phyloP scores from a whole-genome alignment of 2,888 invertebrate genomes.

The Patella depressa region DNA sequence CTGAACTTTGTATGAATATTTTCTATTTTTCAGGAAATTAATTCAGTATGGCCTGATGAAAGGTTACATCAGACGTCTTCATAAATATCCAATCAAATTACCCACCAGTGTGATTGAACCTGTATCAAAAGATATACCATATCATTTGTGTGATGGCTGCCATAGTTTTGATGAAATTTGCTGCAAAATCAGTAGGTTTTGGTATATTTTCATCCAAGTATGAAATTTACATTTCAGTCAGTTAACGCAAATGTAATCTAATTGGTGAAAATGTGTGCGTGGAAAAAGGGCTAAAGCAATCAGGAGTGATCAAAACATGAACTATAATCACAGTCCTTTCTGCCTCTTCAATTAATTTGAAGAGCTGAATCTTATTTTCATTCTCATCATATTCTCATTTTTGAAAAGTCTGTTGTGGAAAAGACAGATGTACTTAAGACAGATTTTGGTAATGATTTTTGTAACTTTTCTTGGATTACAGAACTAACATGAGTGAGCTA shows the following conservation, averaged over 20 bases:
- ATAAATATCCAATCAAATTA: constrained; percentile 76
- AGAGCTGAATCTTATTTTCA: too few relatives aligned
- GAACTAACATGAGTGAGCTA: too few relatives aligned
- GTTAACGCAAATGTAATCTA: too few relatives aligned
- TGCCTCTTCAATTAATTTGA: too few relatives aligned
- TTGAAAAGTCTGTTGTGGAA: too few relatives aligned
- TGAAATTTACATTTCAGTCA: neutral
- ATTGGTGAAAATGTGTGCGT: too few relatives aligned
- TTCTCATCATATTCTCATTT: too few relatives aligned
- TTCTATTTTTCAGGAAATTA: constrained; percentile 76
- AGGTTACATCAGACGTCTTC: constrained; percentile 84
- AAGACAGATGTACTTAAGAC: neutral
- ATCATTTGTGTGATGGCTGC: constrained; percentile 81
- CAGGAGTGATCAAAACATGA: too few relatives aligned
- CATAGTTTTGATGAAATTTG: constrained; percentile 92
- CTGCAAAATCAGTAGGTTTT: constrained; percentile 76
- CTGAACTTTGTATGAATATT: neutral
- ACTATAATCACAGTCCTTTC: too few relatives aligned
- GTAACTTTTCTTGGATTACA: neutral
- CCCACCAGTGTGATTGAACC: constrained; percentile 40
- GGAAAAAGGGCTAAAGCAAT: too few relatives aligned
- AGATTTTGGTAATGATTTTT: neutral
- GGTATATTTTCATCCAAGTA: constrained; percentile 44
- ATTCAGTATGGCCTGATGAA: constrained; percentile 91
- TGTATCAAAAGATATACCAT: constrained; percentile 51